Evolutionary conservation across 2,888 invertebrate species (phyloP).

Genomic region (Parnassius mnemosyne): DNA sequence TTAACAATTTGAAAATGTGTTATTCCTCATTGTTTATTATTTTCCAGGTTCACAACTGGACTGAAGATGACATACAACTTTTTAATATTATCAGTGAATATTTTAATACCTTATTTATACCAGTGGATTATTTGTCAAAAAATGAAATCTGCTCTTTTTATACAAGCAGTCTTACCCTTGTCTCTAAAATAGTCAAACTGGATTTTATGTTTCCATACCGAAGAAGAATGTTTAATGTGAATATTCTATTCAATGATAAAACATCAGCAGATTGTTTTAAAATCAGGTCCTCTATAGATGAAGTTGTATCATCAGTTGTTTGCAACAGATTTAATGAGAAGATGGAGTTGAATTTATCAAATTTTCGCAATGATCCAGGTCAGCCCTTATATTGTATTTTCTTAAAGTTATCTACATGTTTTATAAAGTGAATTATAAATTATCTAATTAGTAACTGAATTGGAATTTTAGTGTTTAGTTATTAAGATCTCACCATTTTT

Average conservation of each 20-base stretch:
- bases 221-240: slow-evolving; percentile 60
- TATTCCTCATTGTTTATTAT: neutral
- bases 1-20: too few relatives aligned
- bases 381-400: slow-evolving; percentile 5
- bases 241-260: slow-evolving; percentile 63
- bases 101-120: slow-evolving; percentile 50
- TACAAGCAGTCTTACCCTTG: slow-evolving; percentile 54
- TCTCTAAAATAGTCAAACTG: slow-evolving; percentile 55
- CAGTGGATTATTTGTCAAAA: slow-evolving; percentile 47
- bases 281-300: slow-evolving; percentile 47
- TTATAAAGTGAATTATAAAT: too few relatives aligned
- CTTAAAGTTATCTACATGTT: too few relatives aligned
- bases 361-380: slow-evolving; percentile 65
- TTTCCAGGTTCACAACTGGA: slow-evolving; percentile 66
- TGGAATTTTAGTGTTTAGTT: too few relatives aligned
- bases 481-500: neutral
- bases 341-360: slow-evolving; percentile 59
- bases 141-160: slow-evolving; percentile 56
- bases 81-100: slow-evolving; percentile 55
- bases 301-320: slow-evolving; percentile 55
- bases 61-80: slow-evolving; percentile 41
- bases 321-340: slow-evolving; percentile 53
- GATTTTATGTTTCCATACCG: slow-evolving; percentile 65
- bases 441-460: too few relatives aligned
- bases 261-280: slow-evolving; percentile 57